Evolutionary conservation across 2,113 vertebrate genomes (phyloP).

Genomic region (Daubentonia madagascariensis): DNA sequence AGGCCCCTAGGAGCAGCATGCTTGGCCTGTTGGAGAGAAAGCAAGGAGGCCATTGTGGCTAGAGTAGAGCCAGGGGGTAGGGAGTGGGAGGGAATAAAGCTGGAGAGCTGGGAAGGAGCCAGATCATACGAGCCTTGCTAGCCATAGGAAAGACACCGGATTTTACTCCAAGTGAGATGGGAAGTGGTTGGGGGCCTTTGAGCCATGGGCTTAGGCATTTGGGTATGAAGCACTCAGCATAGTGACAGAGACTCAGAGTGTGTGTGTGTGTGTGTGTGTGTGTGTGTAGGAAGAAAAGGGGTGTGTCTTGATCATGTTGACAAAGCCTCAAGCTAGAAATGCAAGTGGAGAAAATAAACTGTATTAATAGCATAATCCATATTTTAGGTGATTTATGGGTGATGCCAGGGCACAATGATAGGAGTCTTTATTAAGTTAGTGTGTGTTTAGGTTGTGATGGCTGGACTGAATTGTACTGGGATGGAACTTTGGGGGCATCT

Average conservation of each 20-base stretch:
- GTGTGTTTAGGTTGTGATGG: not conserved
- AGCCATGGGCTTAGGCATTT: not conserved
- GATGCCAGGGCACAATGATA: not conserved
- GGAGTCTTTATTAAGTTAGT: not conserved
- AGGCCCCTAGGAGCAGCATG: not conserved
- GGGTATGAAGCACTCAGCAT: not conserved
- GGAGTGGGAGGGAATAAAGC: not conserved
- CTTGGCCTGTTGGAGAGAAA: conserved; percentile 32
- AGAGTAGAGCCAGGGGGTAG: not conserved
- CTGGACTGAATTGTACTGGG: not conserved
- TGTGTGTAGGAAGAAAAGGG: not conserved
- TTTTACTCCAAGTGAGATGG: not conserved
- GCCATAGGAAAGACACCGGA: not conserved
- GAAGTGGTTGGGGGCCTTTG: not conserved
- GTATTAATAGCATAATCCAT: not conserved
- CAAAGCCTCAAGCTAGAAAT: not conserved
- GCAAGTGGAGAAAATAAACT: not conserved
- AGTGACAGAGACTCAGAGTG: not conserved
- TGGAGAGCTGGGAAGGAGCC: not conserved
- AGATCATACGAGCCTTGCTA: not conserved
- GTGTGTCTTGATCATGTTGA: not conserved
- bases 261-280: not conserved
- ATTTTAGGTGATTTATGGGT: not conserved
- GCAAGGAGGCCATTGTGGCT: not conserved
- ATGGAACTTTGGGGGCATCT: not conserved